phyloP scores from a whole-genome alignment of 2,113 vertebrate species.

The Etheostoma spectabile region DNA sequence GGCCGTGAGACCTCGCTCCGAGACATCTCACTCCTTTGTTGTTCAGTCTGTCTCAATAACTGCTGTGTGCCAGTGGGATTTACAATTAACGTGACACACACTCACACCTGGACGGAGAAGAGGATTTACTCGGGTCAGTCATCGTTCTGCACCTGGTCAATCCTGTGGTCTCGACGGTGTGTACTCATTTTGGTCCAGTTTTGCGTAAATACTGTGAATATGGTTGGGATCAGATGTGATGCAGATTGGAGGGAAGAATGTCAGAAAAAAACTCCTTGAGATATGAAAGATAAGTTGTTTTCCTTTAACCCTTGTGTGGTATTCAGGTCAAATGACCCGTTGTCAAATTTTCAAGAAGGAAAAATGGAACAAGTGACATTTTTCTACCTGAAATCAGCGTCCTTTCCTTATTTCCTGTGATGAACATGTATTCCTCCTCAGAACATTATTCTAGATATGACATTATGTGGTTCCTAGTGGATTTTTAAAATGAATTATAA shows the following conservation, averaged over 20 bases:
- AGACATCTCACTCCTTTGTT: neutral
- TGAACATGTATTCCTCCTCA: too few species aligned
- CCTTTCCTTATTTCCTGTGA: too few species aligned
- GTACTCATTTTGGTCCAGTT: neutral
- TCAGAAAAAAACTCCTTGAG: too few species aligned
- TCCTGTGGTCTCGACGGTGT: constrained; percentile 7
- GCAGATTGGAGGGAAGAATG: constrained; percentile 3
- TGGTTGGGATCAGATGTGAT: neutral
- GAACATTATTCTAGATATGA: too few species aligned
- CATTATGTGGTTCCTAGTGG: too few species aligned
- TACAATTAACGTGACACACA: neutral
- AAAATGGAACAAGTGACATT: too few species aligned
- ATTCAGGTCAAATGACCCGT: too few species aligned
- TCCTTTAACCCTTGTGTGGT: too few species aligned
- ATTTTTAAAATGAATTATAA: too few species aligned
- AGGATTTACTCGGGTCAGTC: neutral
- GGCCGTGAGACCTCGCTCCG: constrained; percentile 18
- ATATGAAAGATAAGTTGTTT: neutral
- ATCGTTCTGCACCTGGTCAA: constrained; percentile 4
- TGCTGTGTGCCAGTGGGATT: neutral
- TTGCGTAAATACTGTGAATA: neutral
- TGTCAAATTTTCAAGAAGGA: too few species aligned
- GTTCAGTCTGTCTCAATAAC: neutral
- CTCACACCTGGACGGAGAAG: neutral
- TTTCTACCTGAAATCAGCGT: too few species aligned